Percentiles rank a stretch among this genome's conserved stretches.
Evolutionary conservation across 2,888 invertebrate species (phyloP).

Genomic region (Agrotis puta): DNA sequence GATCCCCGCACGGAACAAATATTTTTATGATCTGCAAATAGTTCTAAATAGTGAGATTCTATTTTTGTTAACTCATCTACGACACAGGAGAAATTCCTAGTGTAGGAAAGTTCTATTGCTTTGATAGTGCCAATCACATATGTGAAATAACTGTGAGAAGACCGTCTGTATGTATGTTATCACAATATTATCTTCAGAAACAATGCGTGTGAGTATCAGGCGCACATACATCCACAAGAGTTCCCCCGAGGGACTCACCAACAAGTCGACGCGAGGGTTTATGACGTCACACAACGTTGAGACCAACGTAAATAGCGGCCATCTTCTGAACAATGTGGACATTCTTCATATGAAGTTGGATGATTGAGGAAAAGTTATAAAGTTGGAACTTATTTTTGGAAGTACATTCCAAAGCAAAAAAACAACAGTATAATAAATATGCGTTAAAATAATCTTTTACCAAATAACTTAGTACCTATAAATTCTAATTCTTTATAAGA

Average conservation of each 20-base stretch:
- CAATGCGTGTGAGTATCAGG: constrained; percentile 40
- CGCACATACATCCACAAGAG: constrained; percentile 46
- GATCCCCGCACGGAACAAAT: too few relatives aligned
- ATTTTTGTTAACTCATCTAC: too few relatives aligned
- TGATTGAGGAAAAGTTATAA: constrained; percentile 7
- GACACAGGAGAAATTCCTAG: too few relatives aligned
- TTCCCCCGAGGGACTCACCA: constrained; percentile 50
- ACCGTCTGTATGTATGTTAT: neutral
- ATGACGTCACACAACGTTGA: constrained; percentile 52
- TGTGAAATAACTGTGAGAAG: too few relatives aligned
- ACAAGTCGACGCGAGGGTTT: constrained; percentile 52
- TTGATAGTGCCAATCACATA: too few relatives aligned
- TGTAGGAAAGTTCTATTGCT: too few relatives aligned
- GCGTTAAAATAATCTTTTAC: neutral
- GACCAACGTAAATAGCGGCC: constrained; percentile 44
- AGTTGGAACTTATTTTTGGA: neutral
- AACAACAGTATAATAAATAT: neutral
- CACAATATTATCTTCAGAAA: constrained; percentile 7
- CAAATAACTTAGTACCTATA: neutral
- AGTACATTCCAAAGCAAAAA: neutral
- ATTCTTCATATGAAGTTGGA: constrained; percentile 26
- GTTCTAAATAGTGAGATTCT: too few relatives aligned
- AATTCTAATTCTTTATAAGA: neutral
- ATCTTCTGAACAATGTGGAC: constrained; percentile 22
- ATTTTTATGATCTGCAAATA: too few relatives aligned